Evolutionary conservation across 2,797 vertebrate genomes (phyloP).

Genomic region (Channa striata): DNA sequence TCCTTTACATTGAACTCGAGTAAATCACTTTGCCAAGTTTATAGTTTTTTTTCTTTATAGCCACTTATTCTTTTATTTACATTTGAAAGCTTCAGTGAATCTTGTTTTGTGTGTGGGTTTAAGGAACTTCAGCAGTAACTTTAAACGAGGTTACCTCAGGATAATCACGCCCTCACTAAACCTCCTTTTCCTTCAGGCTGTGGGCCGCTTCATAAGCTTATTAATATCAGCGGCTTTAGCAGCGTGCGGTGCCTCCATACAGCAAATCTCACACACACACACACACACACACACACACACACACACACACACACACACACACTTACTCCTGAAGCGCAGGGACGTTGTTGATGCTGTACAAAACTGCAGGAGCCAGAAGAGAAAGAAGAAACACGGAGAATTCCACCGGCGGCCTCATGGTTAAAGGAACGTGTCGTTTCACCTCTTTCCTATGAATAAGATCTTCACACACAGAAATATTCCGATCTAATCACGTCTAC

Average conservation of each 20-base stretch:
- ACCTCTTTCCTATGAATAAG: neutral
- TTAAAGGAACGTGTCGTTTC: neutral
- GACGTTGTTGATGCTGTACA: constrained; percentile 82
- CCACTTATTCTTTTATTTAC: neutral
- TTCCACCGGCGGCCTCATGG: constrained; percentile 79
- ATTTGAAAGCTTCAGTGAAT: neutral
- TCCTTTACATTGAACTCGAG: too few relatives aligned
- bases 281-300: neutral
- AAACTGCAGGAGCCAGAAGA: constrained; percentile 85
- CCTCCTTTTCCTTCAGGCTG: constrained; percentile 2
- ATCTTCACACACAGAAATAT: constrained; percentile 1
- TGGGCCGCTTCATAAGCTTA: constrained; percentile 22
- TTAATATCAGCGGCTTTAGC: constrained; percentile 5
- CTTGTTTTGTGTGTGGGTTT: constrained; percentile 6
- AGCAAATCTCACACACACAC: neutral
- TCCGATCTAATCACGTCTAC: constrained; percentile 21
- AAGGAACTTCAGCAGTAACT: neutral
- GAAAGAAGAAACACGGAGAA: constrained; percentile 82
- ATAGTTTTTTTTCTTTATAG: neutral
- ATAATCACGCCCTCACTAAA: constrained; percentile 19
- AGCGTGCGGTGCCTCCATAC: neutral
- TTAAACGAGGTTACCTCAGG: constrained; percentile 31
- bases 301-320: neutral
- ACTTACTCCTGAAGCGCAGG: constrained; percentile 90
- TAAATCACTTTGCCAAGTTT: too few relatives aligned